Conservation (phyloP, 2,113 vertebrate species). For the Raja brachyura region DNA sequence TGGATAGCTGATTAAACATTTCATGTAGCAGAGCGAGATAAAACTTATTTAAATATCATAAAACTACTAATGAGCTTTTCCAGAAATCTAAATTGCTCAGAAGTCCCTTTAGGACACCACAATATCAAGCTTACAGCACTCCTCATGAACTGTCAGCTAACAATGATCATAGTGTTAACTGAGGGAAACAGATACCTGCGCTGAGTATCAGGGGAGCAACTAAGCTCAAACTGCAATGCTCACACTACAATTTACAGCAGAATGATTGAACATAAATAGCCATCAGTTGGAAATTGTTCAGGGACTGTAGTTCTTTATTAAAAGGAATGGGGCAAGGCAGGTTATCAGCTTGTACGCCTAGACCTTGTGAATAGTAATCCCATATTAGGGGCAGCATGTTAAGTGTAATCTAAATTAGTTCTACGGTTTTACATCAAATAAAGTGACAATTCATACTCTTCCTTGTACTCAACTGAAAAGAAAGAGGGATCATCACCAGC, state of each 20-base stretch:
- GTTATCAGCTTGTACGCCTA: constrained; percentile 5
- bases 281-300: constrained; percentile 31
- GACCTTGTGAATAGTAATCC: background rate
- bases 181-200: constrained; percentile 19
- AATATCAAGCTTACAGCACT: background rate
- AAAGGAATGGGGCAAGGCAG: background rate
- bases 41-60: background rate
- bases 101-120: background rate
- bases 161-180: constrained; percentile 24
- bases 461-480: background rate
- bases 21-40: background rate
- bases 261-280: constrained; percentile 28
- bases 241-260: constrained; percentile 21
- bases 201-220: constrained; percentile 27
- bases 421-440: constrained; percentile 7
- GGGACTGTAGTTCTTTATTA: constrained; percentile 8
- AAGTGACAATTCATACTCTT: background rate
- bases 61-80: background rate
- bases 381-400: background rate
- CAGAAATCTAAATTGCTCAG: constrained; percentile 7
- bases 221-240: background rate
- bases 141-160: background rate
- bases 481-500: background rate
- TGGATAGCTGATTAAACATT: too few relatives aligned
- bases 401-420: constrained; percentile 1